Percentiles rank a stretch among this genome's conserved stretches.
Conservation (phyloP, 2,797 vertebrate genomes). For the Aulostomus chinensis region DNA sequence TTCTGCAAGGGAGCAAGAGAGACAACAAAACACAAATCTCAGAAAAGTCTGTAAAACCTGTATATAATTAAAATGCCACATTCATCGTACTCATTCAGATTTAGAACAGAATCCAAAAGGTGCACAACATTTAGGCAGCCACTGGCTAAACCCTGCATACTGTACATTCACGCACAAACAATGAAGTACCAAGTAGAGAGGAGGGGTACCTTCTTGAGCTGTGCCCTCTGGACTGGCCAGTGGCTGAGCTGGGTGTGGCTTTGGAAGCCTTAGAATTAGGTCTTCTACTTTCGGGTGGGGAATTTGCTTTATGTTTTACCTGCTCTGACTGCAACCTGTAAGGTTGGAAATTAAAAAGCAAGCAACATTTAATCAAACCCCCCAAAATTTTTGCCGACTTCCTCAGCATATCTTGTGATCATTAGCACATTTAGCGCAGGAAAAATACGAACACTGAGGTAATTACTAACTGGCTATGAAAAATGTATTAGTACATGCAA, state of each 20-base stretch:
- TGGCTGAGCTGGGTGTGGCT: slow-evolving; percentile 95
- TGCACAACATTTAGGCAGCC: slow-evolving; percentile 1
- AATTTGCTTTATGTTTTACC: slow-evolving; percentile 98
- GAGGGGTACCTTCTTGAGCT: slow-evolving; percentile 96
- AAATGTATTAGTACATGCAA: slow-evolving; percentile 8
- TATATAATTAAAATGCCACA: slow-evolving; percentile 17
- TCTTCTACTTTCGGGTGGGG: slow-evolving; percentile 99
- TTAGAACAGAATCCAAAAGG: slow-evolving; percentile 13
- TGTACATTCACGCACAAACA: slow-evolving; percentile 57
- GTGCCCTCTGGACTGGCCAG: slow-evolving; percentile 97
- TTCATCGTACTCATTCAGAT: slow-evolving; percentile 26
- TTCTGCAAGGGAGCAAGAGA: slow-evolving; percentile 79
- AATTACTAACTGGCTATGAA: slow-evolving; percentile 15
- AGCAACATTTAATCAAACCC: too few species aligned
- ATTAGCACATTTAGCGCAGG: slow-evolving; percentile 19
- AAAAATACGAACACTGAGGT: slow-evolving; percentile 32
- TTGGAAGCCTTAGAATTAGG: slow-evolving; percentile 98
- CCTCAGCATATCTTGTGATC: slow-evolving; percentile 18
- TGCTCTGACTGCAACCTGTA: slow-evolving; percentile 99
- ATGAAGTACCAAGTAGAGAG: slow-evolving; percentile 73
- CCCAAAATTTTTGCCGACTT: too few species aligned
- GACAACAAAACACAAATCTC: slow-evolving; percentile 43
- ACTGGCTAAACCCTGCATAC: slow-evolving; percentile 25
- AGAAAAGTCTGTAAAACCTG: slow-evolving; percentile 2
- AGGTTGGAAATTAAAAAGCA: slow-evolving; percentile 88